These are phyloP conservation scores for Autographa gamma DNA, from an alignment of 2,888 invertebrate species.

Conservation along the genomic window DNA sequence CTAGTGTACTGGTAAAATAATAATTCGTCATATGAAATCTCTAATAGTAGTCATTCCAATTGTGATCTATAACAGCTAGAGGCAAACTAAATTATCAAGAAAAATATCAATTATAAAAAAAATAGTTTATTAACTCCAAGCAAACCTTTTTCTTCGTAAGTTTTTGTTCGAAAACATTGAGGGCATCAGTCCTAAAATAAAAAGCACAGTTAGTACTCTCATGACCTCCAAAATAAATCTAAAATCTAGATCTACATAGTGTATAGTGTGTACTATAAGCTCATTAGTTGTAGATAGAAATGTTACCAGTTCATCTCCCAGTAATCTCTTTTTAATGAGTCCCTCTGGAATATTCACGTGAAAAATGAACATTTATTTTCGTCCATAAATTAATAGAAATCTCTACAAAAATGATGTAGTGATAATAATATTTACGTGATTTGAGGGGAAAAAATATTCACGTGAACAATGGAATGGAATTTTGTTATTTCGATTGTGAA, in stretches of 20 bases:
- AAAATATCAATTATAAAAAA: no score
- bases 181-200: not conserved
- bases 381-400: not conserved
- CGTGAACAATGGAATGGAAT: no score
- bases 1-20: no score
- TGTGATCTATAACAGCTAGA: no score
- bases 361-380: slow-evolving; percentile 9
- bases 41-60: no score
- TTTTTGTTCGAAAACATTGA: no score
- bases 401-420: not conserved
- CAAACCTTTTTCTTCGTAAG: no score
- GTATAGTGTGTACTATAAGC: not conserved
- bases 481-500: no score
- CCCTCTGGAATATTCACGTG: slow-evolving; percentile 5
- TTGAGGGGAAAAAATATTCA: not conserved
- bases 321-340: slow-evolving; percentile 54
- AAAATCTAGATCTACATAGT: not conserved
- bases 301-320: slow-evolving; percentile 35
- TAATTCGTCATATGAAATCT: no score
- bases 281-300: slow-evolving; percentile 37
- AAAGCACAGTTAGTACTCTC: not conserved
- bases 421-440: not conserved
- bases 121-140: no score
- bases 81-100: no score
- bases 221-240: not conserved